These are phyloP conservation scores for Philaenus spumarius DNA, from an alignment of 1,140 invertebrate genomes.

Conservation along the genomic window DNA sequence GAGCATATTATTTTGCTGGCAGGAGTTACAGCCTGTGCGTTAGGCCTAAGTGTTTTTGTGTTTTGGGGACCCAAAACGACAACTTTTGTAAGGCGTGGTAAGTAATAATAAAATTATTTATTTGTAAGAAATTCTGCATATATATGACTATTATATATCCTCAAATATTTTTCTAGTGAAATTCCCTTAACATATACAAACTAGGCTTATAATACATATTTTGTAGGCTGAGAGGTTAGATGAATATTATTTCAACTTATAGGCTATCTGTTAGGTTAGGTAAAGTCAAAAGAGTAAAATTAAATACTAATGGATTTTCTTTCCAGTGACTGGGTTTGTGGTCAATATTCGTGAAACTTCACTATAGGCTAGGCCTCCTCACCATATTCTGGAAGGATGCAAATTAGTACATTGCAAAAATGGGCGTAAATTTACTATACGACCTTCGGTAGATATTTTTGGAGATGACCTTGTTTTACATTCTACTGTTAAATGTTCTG, in stretches of 20 bases:
- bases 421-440: no score
- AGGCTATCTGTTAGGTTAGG: no score
- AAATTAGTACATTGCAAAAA: no score
- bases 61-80: slow-evolving; percentile 63
- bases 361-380: no score
- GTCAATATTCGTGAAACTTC: no score
- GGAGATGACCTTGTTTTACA: no score
- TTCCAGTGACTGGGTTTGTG: no score
- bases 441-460: no score
- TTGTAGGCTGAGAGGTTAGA: neutral
- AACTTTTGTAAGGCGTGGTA: slow-evolving; percentile 42
- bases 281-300: no score
- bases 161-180: neutral
- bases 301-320: no score
- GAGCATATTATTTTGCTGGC: slow-evolving; percentile 18
- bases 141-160: slow-evolving; percentile 11
- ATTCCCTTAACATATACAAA: neutral
- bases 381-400: no score
- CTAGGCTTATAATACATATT: neutral
- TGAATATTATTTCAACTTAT: neutral
- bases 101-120: neutral
- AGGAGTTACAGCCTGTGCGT: slow-evolving; percentile 40
- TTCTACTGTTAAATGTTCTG: no score
- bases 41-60: slow-evolving; percentile 68
- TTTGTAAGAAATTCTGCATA: neutral